A percentile compares a stretch with the other conserved stretches of the same genome.
Conservation (phyloP, 2,888 invertebrate genomes). For the Argyresthia albistria region DNA sequence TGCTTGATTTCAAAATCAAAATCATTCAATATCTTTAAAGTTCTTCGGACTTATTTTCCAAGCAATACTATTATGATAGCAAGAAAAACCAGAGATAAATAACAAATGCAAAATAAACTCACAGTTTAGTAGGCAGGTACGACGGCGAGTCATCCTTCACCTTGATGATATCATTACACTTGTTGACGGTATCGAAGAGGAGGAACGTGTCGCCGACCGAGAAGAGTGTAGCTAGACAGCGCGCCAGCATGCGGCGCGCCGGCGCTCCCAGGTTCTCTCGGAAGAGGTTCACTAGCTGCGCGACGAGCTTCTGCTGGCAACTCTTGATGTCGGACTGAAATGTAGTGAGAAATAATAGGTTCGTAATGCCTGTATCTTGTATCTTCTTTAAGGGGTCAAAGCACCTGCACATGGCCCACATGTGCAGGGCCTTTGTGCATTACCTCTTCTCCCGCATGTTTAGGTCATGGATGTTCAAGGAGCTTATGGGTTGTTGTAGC, state of each 20-base stretch:
- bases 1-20: no score
- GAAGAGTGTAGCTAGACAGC: slow-evolving; percentile 94
- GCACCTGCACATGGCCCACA: no score
- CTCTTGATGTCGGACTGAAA: slow-evolving; percentile 93
- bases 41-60: no score
- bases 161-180: slow-evolving; percentile 97
- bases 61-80: no score
- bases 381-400: no score
- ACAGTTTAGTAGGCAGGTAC: slow-evolving; percentile 95
- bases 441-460: no score
- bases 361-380: no score
- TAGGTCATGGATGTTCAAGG: no score
- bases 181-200: slow-evolving; percentile 97
- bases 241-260: slow-evolving; percentile 90
- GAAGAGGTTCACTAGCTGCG: slow-evolving; percentile 92
- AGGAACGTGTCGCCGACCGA: slow-evolving; percentile 98
- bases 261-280: slow-evolving; percentile 95
- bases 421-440: no score
- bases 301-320: slow-evolving; percentile 95
- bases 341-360: slow-evolving; percentile 16
- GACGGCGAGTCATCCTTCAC: slow-evolving; percentile 98
- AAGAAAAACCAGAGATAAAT: no score
- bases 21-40: no score
- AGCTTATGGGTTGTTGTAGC: no score
- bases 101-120: slow-evolving; percentile 47